Conservation (phyloP, 2,888 invertebrate genomes). For the Microplitis deprimator region DNA sequence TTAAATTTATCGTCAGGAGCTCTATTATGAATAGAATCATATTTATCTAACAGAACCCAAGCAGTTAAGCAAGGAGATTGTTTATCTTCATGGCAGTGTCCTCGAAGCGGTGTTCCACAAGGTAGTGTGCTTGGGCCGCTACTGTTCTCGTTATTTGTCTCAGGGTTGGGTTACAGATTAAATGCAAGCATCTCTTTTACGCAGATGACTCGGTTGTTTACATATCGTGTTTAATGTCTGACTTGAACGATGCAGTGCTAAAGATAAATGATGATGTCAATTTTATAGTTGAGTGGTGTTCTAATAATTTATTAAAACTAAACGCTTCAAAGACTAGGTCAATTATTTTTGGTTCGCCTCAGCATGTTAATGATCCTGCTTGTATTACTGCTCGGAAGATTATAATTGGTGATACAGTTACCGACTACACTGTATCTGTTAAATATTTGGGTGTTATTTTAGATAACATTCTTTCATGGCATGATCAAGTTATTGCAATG, state of each 20-base stretch:
- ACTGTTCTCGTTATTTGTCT: not conserved
- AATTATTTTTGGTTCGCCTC: too few species aligned
- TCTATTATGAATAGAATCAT: slow-evolving; percentile 18
- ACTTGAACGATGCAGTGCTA: not conserved
- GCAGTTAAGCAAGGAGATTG: slow-evolving; percentile 4
- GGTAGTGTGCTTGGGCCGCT: slow-evolving; percentile 40
- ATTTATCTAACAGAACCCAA: not conserved
- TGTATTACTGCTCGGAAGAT: not conserved
- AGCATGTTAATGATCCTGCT: not conserved
- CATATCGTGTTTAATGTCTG: not conserved
- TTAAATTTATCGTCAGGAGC: not conserved
- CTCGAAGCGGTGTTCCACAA: slow-evolving; percentile 27
- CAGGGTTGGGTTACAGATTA: not conserved
- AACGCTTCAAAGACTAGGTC: slow-evolving; percentile 42
- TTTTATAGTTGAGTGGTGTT: not conserved
- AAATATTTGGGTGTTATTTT: slow-evolving; percentile 13
- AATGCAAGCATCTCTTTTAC: slow-evolving; percentile 12
- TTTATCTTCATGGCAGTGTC: slow-evolving; percentile 22
- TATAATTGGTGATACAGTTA: not conserved
- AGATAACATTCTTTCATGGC: not conserved
- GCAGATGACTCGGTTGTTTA: slow-evolving; percentile 21
- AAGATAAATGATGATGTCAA: slow-evolving; percentile 9
- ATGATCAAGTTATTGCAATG: not conserved
- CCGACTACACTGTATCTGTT: not conserved
- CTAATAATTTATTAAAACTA: not conserved